Conservation (phyloP, 2,113 vertebrate species). For the Puffinus mauretanicus region DNA sequence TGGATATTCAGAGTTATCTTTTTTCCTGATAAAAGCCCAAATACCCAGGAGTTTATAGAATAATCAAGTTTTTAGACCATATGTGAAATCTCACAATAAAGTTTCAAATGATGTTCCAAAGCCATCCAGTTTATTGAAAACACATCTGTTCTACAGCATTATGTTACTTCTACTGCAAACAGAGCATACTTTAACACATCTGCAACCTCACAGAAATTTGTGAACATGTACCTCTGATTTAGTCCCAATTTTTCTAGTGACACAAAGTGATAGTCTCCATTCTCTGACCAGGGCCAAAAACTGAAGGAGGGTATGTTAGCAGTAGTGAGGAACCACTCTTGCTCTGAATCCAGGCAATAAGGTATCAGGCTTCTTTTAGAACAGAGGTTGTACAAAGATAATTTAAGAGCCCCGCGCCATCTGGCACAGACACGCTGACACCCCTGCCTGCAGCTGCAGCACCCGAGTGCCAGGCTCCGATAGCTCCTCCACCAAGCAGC, state of each 20-base stretch:
- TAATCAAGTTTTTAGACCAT: background rate
- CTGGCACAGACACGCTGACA: background rate
- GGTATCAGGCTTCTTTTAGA: background rate
- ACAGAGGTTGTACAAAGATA: background rate
- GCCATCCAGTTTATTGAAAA: background rate
- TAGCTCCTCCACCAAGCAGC: background rate
- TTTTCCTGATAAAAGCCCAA: background rate
- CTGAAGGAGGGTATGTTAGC: background rate
- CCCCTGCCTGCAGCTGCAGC: background rate
- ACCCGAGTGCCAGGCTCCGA: rapidly evolving
- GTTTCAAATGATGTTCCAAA: background rate
- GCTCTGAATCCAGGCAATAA: background rate
- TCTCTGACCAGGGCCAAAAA: background rate
- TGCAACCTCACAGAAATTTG: background rate
- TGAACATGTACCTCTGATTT: background rate
- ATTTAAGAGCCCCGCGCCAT: background rate
- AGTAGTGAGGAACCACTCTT: background rate
- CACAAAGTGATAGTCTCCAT: background rate
- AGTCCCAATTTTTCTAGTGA: background rate
- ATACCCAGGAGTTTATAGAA: background rate
- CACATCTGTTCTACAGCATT: background rate
- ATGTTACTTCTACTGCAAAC: background rate
- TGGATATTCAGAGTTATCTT: background rate
- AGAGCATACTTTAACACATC: background rate
- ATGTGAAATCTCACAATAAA: background rate